phyloP scores from a whole-genome alignment of 2,888 invertebrate genomes.

The Eupithecia inturbata region DNA sequence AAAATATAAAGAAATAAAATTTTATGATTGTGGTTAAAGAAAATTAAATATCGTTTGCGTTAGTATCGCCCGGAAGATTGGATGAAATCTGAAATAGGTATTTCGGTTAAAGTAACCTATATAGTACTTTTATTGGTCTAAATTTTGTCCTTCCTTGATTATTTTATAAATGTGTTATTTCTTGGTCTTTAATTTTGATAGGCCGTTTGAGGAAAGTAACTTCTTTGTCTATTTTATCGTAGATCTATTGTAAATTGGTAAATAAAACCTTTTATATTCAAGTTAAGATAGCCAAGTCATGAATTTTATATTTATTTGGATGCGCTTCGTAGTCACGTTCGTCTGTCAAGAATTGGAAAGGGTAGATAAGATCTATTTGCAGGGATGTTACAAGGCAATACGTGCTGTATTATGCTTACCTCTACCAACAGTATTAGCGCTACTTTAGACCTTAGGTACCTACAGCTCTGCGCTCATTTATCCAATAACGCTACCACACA shows the following conservation, averaged over 20 bases:
- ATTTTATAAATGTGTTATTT: not conserved
- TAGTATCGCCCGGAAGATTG: conserved; percentile 24
- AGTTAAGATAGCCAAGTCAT: not conserved
- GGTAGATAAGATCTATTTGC: conserved; percentile 22
- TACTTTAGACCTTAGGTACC: not conserved
- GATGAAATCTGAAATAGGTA: conserved; percentile 20
- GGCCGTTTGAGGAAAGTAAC: not conserved
- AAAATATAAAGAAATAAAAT: conserved; percentile 30
- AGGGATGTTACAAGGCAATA: conserved; percentile 30
- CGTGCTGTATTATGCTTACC: conserved; percentile 32
- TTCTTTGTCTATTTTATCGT: not conserved
- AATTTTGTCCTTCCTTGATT: not conserved
- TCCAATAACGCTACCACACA: too few relatives aligned
- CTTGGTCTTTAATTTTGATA: not conserved
- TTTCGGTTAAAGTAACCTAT: conserved; percentile 1
- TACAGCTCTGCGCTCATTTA: too few relatives aligned
- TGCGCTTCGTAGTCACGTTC: conserved; percentile 32
- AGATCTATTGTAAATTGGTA: not conserved
- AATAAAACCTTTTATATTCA: not conserved
- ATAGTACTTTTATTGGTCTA: not conserved
- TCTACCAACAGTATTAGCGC: not conserved
- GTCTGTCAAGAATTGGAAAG: conserved; percentile 29
- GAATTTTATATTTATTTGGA: conserved; percentile 18
- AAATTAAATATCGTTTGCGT: conserved; percentile 42
- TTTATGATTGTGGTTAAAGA: conserved; percentile 34